Evolutionary conservation across 2,797 vertebrate genomes (phyloP).

Genomic region (Enteromius thamalakanensis): DNA sequence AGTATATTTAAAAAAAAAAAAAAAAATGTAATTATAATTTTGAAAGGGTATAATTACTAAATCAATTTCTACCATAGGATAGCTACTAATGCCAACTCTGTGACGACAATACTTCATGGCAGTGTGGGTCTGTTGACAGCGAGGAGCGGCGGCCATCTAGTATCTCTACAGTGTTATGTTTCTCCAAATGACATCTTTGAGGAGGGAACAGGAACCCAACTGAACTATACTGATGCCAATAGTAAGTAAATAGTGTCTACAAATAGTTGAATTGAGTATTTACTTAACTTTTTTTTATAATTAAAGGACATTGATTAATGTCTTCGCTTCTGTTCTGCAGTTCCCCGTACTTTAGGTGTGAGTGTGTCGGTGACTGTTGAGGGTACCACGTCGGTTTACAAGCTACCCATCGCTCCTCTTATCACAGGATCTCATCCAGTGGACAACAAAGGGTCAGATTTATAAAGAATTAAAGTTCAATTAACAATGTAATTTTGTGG

Average conservation of each 20-base stretch:
- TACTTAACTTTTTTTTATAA: not conserved
- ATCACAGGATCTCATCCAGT: constrained; percentile 97
- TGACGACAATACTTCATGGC: constrained; percentile 96
- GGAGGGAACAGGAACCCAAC: constrained; percentile 83
- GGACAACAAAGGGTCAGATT: constrained; percentile 92
- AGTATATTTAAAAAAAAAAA: no score
- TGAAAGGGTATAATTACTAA: not conserved
- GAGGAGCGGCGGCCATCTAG: constrained; percentile 93
- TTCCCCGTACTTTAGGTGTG: constrained; percentile 89
- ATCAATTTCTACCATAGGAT: constrained; percentile 81
- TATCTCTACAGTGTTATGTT: constrained; percentile 95
- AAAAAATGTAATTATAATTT: not conserved
- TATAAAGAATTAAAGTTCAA: not conserved
- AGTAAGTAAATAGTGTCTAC: constrained; percentile 69
- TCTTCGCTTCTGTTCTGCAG: constrained; percentile 65
- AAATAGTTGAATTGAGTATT: not conserved
- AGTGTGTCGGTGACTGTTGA: constrained; percentile 93
- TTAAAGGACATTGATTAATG: not conserved
- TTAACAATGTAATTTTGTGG: not conserved
- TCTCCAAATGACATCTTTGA: constrained; percentile 93
- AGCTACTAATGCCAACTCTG: constrained; percentile 90
- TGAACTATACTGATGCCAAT: constrained; percentile 85
- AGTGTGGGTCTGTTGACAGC: constrained; percentile 92
- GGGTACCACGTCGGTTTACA: constrained; percentile 89
- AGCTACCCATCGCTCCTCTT: constrained; percentile 94